Evolutionary conservation across 2,888 invertebrate genomes (phyloP).

Genomic region (Microctonus brassicae): DNA sequence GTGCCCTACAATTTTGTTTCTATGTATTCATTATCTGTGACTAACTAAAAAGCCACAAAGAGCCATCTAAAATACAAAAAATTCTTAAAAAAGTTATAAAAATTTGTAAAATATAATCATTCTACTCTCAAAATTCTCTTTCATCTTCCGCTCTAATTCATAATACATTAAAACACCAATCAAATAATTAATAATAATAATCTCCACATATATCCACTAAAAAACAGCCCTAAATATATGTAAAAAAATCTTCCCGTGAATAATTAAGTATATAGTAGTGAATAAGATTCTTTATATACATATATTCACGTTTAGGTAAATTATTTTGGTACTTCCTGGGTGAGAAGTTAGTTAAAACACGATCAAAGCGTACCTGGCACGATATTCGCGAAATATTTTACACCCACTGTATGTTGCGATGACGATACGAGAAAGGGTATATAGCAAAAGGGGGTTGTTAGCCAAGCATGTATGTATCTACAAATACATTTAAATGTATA

Average conservation of each 20-base stretch:
- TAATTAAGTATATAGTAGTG: no score
- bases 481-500: not conserved
- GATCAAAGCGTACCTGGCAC: constrained; percentile 46
- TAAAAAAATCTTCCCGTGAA: no score
- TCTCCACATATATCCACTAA: no score
- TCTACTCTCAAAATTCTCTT: no score
- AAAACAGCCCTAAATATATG: no score
- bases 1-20: not conserved
- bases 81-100: not conserved
- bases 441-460: not conserved
- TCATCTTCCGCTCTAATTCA: no score
- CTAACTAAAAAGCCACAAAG: not conserved
- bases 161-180: no score
- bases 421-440: not conserved
- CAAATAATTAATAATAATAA: no score
- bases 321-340: constrained; percentile 33
- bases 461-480: not conserved
- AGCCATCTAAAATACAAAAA: not conserved
- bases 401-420: constrained; percentile 7
- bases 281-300: constrained; percentile 4
- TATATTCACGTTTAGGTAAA: constrained; percentile 2
- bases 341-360: constrained; percentile 35
- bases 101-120: no score
- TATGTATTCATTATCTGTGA: not conserved
- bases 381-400: constrained; percentile 41